These are phyloP conservation scores for Orthosia cruda DNA, from an alignment of 2,888 invertebrate genomes.

Conservation along the genomic window DNA sequence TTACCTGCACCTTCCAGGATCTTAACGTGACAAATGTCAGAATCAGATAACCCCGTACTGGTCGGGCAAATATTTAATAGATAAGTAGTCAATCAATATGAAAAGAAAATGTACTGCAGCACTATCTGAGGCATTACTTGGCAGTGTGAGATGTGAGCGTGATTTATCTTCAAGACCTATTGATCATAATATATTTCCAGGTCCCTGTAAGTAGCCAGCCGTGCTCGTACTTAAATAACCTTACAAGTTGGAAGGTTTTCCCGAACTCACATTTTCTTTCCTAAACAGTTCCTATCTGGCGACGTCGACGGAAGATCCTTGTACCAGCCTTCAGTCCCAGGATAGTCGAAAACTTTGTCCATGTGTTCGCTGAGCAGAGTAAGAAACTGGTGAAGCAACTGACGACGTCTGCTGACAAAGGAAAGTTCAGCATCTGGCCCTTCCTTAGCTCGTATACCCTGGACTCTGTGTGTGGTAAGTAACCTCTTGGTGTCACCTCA, in stretches of 20 bases:
- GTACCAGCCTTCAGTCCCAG: slow-evolving; percentile 94
- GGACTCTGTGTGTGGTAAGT: slow-evolving; percentile 93
- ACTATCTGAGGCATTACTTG: too few relatives aligned
- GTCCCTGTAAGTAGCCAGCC: too few relatives aligned
- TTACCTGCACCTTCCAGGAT: too few relatives aligned
- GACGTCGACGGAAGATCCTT: slow-evolving; percentile 92
- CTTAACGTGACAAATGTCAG: too few relatives aligned
- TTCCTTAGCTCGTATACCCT: slow-evolving; percentile 91
- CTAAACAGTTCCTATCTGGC: slow-evolving; percentile 91
- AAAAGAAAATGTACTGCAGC: too few relatives aligned
- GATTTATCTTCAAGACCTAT: too few relatives aligned
- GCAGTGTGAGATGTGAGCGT: too few relatives aligned
- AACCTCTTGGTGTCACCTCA: too few relatives aligned
- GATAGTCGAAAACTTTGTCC: slow-evolving; percentile 93
- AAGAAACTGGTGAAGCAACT: slow-evolving; percentile 88
- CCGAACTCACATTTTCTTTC: not conserved
- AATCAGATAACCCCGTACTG: too few relatives aligned
- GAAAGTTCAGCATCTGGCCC: slow-evolving; percentile 89
- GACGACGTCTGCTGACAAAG: slow-evolving; percentile 65
- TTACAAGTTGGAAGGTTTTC: not conserved
- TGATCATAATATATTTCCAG: too few relatives aligned
- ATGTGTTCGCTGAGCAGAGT: slow-evolving; percentile 92
- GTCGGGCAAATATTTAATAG: too few relatives aligned
- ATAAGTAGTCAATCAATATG: too few relatives aligned
- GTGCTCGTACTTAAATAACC: not conserved